Evolutionary conservation across 2,888 invertebrate species (phyloP), one percentile per base, ranked within the genome.

Genomic region (Frankliniella fusca): DNA sequence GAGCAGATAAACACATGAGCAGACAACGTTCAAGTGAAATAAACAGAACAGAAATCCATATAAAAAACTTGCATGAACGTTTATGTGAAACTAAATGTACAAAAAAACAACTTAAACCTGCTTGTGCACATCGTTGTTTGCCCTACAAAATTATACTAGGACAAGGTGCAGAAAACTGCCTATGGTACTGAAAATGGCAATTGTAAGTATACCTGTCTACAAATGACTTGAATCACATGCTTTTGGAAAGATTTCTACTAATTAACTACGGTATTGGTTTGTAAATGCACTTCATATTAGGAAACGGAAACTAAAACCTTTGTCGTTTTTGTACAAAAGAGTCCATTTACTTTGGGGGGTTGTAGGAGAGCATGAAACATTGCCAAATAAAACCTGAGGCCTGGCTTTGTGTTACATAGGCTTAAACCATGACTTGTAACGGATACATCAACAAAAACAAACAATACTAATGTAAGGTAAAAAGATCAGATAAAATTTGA

Each of bases 121-220:
- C 70, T 76, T 76, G 70, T 76, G 27, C 70, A 76, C 27, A 27
- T 76, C 70, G 70, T 76, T 76, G 70, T 76, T 27, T n/a, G 70
- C 27, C 70, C 70, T 76, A 76, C 27, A 27, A 23, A 23, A 23
- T 27, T 76, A 76, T 76, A 76, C 70, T 76, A 76, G 70, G 70
- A 76, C 70, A 76, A 76, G 70, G 70, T 76, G 70, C 70, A 76
- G 23, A 27, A 76, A 27, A 76, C 70, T 76, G 70, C 27, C 70
- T 76, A 76, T 76, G 70, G 70, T 76, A 76, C 70, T 76, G 70
- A 23, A 23, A 76, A 76, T 76, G 70, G 70, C 70, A 76, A 76
- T 76, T 76, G 70, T 76, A 76, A 76, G 70, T 76, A 27, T 76
- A 76, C 70, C 70, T 76, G 70, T 76, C 70, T 76, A 76, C 70